Evolutionary conservation across 2,888 invertebrate species (phyloP), one percentile per base, ranked within the genome.

Genomic region (Chrysomela aeneicollis): DNA sequence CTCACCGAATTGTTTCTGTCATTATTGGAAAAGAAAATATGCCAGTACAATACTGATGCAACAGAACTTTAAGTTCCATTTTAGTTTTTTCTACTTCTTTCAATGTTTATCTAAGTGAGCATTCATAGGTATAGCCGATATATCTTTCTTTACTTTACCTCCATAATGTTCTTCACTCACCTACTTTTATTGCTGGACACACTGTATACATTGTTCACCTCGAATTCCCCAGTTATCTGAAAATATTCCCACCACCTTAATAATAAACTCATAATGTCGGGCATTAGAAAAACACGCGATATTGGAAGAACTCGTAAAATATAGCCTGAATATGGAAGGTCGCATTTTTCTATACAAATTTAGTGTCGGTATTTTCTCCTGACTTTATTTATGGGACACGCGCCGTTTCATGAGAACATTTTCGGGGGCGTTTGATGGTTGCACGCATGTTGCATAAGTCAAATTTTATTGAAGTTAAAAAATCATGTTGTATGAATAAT

Each of bases 281-380:
- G n/a, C 35, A 47, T 55, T 49, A 49, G 47, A 32, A 55, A 26
- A 50, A 61, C 61, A 62, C 61, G 61, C 61, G 37, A 62, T 35
- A 22, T 42, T 9, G 55, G 55, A 55, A 42, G 55, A 55, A 55
- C 42, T 42, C 55, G 42, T 55, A 21, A 54, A 54, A 54, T 54
- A 19, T n/a, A 42, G 37, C 26, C 26, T 6, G 26, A 6, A 26
- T 26, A 26, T 26, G 26, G 26, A 12, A 42, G 42, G 55, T 22
- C 37, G 55, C 55, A 42, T 55, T 55, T 55, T 55, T 55, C 55
- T 42, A 19, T 55, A 54, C 55, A 61, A 61, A 61, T 61, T 55
- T 32, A 47, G 46, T 54, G 54, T 54, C 35, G 61, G 61, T 49
- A 61, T 54, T 55, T 61, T 61, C 49, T 49, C 50, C 37, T 55